These are phyloP conservation scores for Merodon equestris DNA, from an alignment of 2,888 invertebrate genomes.

Conservation along the genomic window DNA sequence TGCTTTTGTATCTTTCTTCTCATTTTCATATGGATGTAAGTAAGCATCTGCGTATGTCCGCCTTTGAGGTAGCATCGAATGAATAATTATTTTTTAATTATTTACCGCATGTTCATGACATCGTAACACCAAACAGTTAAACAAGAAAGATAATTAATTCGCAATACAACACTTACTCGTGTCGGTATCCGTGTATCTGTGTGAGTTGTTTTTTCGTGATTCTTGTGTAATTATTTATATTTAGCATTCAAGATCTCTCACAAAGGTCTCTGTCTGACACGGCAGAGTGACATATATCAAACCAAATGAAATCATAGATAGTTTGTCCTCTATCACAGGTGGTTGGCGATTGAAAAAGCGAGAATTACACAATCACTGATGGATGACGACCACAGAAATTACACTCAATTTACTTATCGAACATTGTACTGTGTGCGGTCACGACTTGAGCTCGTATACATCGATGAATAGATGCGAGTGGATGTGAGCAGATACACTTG, in stretches of 20 bases:
- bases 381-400: constrained; percentile 39
- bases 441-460: constrained; percentile 33
- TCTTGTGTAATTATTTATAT: constrained; percentile 50
- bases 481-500: not conserved
- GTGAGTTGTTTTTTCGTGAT: not conserved
- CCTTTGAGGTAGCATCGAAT: constrained; percentile 22
- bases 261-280: constrained; percentile 9
- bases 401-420: constrained; percentile 49
- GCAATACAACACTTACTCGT: constrained; percentile 13
- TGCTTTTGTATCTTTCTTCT: not conserved
- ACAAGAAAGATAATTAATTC: constrained; percentile 28
- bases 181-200: too few species aligned
- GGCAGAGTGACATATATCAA: constrained; percentile 24
- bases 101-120: constrained; percentile 51
- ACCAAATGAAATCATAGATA: constrained; percentile 38
- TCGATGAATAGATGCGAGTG: constrained; percentile 25
- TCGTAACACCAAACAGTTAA: constrained; percentile 6
- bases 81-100: constrained; percentile 14
- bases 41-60: not conserved
- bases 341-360: constrained; percentile 27
- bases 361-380: constrained; percentile 55
- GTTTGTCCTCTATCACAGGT: constrained; percentile 19
- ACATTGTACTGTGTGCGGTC: not conserved
- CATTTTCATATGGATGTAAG: not conserved
- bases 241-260: constrained; percentile 40